Conservation (phyloP, 2,113 vertebrate species). For the Zeus faber region DNA sequence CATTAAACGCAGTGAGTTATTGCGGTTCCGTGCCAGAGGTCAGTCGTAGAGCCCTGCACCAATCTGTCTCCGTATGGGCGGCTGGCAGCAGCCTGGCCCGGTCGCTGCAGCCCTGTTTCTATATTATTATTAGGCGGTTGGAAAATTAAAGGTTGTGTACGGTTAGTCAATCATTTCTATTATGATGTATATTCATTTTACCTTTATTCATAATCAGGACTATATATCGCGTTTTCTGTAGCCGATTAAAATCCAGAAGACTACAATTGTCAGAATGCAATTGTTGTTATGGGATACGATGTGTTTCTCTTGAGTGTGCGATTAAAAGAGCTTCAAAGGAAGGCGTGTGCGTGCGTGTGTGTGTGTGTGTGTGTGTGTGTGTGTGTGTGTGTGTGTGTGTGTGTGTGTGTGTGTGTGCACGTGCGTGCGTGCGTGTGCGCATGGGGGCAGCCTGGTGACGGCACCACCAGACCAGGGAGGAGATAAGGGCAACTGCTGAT, state of each 20-base stretch:
- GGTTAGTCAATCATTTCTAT: too few species aligned
- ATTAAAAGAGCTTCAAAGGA: too few species aligned
- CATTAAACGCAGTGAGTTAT: constrained; percentile 83
- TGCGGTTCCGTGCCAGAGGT: constrained; percentile 79
- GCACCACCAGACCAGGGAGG: constrained; percentile 40
- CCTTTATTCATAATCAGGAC: too few species aligned
- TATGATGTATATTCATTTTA: too few species aligned
- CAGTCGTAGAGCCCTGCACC: constrained; percentile 70
- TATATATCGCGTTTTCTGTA: too few species aligned
- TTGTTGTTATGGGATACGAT: too few species aligned
- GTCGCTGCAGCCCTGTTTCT: too few species aligned
- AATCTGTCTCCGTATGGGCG: constrained; percentile 69
- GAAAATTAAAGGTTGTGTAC: too few species aligned
- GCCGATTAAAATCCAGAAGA: too few species aligned
- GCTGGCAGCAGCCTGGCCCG: background rate
- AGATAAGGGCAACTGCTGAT: constrained; percentile 18
- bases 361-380: constrained; percentile 6
- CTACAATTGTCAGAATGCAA: too few species aligned
- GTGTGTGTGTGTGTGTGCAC: constrained; percentile 7
- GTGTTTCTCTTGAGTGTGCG: too few species aligned
- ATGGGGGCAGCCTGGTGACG: constrained; percentile 21
- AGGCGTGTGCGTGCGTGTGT: constrained; percentile 1
- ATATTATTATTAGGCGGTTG: too few species aligned
- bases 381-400: background rate
- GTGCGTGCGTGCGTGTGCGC: constrained; percentile 3